Evolutionary conservation across 2,888 invertebrate species (phyloP), one percentile per base, ranked within the genome.

Genomic region (Hirudinaria manillensis): DNA sequence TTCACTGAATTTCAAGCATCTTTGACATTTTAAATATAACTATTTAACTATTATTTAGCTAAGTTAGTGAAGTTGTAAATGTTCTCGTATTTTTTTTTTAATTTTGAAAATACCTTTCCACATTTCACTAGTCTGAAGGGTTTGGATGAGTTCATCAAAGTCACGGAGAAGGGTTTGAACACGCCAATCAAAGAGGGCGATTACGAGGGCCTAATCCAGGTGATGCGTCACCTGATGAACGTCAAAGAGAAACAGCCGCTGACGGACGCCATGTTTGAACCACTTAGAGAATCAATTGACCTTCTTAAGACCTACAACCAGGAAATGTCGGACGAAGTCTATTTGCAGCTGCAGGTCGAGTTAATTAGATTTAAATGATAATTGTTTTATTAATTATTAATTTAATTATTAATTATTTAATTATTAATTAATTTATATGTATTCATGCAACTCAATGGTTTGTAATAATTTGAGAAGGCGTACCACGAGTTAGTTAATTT

Each of bases 261-360:
- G 19, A 95, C 95, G 0, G 96, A 97, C 83, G 93, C 93, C 80
- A 95, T 97, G 94, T 97, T 97, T 84, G 92, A 92, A 77, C 96
- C 97, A 0, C 88, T 97, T 75, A 92, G 93, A 80, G 93, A 94
- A 84, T 95, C 93, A 10, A 93, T 96, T 80, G 93, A 94, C 81
- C 87, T 97, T 7, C 87, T 97, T 0, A 94, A 94, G 85, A 92
- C 92, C 82, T 97, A 96, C 83, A 94, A 95, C 81, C 94, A 94
- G 89, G 96, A 97, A 84, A 92, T 97, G 83, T 93, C 96, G 0
- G 96, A 97, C 86, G 94, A 94, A 87, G 93, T 96, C 0, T 94
- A 95, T 83, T 91, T 93, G 6, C 88, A 94, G 78, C 86, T 97
- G 66, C 91, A 92, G 87, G 91, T 90, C 16, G 21, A 45, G 6